Conservation (phyloP, 2,797 vertebrate genomes). For the Podarcis siculus region DNA sequence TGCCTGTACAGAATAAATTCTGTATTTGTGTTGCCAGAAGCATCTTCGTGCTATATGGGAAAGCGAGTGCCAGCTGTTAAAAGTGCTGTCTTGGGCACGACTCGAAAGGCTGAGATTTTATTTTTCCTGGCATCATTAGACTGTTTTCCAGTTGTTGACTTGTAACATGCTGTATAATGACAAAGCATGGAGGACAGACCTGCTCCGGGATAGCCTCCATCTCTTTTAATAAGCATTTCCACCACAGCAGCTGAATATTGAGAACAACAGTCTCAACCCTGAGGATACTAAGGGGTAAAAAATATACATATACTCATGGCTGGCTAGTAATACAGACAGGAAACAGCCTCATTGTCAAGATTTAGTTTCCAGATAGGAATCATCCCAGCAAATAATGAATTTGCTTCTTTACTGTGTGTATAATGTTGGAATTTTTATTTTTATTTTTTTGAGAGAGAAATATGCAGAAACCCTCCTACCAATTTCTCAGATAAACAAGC, state of each 20-base stretch:
- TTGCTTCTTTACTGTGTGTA: background rate
- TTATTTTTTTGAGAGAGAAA: background rate
- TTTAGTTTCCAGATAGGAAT: conserved; percentile 33
- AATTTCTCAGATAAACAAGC: conserved; percentile 46
- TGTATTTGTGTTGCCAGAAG: background rate
- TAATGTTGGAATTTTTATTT: conserved; percentile 1
- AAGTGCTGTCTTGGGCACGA: background rate
- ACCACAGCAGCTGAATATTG: background rate
- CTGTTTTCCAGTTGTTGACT: conserved; percentile 7
- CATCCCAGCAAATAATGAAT: conserved; percentile 37
- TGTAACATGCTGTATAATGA: background rate
- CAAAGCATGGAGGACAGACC: background rate
- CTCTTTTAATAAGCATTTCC: background rate
- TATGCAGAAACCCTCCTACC: conserved; percentile 41
- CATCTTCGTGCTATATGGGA: background rate
- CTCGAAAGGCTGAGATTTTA: background rate
- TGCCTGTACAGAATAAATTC: background rate
- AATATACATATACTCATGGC: background rate
- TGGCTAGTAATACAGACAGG: background rate
- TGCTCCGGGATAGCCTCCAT: background rate
- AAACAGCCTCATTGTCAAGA: background rate
- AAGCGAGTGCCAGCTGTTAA: background rate
- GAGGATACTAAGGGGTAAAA: background rate
- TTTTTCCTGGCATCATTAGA: background rate
- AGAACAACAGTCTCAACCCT: background rate